Conservation (phyloP, 2,797 vertebrate genomes). For the Carapus acus region DNA sequence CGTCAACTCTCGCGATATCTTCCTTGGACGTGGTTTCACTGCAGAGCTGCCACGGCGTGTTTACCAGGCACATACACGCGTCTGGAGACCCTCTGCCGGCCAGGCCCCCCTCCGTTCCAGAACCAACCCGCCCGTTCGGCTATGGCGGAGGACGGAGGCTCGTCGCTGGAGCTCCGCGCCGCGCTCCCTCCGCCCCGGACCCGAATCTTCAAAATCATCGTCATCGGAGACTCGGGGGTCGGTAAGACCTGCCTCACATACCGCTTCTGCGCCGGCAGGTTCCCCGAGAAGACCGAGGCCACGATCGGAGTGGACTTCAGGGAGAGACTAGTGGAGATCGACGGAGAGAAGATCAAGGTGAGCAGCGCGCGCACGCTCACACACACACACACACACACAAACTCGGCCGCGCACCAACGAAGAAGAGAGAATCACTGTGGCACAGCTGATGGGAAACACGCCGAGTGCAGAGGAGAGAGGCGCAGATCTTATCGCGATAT, state of each 20-base stretch:
- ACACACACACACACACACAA: no score
- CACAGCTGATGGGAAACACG: no score
- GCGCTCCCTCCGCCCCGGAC: conserved; percentile 78
- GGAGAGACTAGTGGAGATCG: conserved; percentile 88
- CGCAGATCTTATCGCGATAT: no score
- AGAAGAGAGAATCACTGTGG: no score
- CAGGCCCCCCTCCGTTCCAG: not conserved
- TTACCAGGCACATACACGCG: not conserved
- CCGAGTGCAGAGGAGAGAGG: no score
- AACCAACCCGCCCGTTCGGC: conserved; percentile 2
- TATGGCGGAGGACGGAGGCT: conserved; percentile 74
- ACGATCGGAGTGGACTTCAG: conserved; percentile 98
- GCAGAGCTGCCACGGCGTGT: conserved; percentile 16
- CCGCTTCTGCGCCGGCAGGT: conserved; percentile 91
- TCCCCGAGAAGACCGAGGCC: conserved; percentile 94
- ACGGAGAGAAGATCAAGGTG: conserved; percentile 94
- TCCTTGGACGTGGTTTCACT: conserved; percentile 56
- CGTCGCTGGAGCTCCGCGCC: conserved; percentile 76
- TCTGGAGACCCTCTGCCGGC: no score
- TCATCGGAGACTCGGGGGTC: conserved; percentile 95
- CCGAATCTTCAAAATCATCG: conserved; percentile 97
- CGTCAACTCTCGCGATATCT: not conserved
- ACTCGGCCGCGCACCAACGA: no score
- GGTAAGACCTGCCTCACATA: conserved; percentile 97
- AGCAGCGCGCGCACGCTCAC: not conserved